A percentile compares a stretch with the other conserved stretches of the same genome.
Evolutionary conservation across 2,113 vertebrate species (phyloP).

Genomic region (Crotophaga sulcirostris): DNA sequence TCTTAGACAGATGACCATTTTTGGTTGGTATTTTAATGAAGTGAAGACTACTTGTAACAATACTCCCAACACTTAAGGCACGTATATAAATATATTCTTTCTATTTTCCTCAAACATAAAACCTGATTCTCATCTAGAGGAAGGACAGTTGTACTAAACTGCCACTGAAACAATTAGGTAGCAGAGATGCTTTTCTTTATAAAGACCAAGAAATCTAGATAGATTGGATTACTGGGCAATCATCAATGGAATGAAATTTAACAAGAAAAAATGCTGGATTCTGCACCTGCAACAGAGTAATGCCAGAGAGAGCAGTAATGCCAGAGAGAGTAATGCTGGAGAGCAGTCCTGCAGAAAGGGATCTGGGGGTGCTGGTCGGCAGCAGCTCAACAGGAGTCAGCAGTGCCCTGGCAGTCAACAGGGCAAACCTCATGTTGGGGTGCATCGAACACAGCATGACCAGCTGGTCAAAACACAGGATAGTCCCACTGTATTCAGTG

Average conservation of each 20-base stretch:
- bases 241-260: background rate
- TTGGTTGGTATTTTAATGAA: background rate
- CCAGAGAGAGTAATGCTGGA: too few relatives aligned
- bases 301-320: rapidly evolving
- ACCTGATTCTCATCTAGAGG: background rate
- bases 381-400: background rate
- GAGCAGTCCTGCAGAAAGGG: background rate
- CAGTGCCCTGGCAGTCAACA: background rate
- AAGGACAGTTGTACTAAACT: background rate
- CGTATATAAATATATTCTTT: background rate
- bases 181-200: background rate
- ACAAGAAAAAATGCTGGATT: background rate
- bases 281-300: background rate
- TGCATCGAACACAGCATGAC: too few relatives aligned
- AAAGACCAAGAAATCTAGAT: background rate
- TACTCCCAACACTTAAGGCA: background rate
- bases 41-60: background rate
- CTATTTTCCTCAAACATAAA: background rate
- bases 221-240: background rate
- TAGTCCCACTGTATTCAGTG: too few relatives aligned
- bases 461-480: too few relatives aligned
- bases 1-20: background rate
- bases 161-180: background rate
- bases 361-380: background rate
- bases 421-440: too few relatives aligned